A percentile compares a stretch with the other conserved stretches of the same genome.
Conservation (phyloP, 2,888 invertebrate genomes). For the Uropetala carovei region DNA sequence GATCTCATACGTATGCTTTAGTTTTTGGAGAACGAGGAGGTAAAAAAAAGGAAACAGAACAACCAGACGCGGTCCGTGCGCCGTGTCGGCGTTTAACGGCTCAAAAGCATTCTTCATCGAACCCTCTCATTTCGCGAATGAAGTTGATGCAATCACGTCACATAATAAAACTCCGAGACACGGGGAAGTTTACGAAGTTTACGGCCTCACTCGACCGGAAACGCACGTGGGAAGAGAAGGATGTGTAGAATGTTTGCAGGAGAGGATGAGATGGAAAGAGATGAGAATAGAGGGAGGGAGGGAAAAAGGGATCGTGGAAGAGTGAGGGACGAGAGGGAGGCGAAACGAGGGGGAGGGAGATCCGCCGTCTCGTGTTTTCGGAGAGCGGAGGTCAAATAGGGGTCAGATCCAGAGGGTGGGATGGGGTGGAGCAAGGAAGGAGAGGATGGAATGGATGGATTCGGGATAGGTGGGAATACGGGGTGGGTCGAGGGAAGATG, state of each 20-base stretch:
- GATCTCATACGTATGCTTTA: neutral
- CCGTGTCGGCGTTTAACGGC: conserved; percentile 6
- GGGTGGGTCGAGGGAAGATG: neutral
- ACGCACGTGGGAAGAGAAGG: neutral
- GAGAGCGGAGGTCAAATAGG: conserved; percentile 13
- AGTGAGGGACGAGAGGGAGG: neutral
- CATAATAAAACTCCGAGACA: neutral
- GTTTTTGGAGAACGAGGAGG: neutral
- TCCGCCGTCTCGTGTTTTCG: neutral
- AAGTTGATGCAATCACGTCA: conserved; percentile 28
- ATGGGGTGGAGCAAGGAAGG: neutral
- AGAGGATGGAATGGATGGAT: neutral
- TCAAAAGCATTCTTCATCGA: conserved; percentile 28
- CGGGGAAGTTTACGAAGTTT: neutral
- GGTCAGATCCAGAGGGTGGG: neutral
- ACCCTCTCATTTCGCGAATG: conserved; percentile 28
- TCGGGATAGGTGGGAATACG: neutral
- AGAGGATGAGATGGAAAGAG: neutral
- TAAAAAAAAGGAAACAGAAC: neutral
- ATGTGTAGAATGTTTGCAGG: neutral
- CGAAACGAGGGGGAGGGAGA: neutral
- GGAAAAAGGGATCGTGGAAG: neutral
- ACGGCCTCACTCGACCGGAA: conserved; percentile 7
- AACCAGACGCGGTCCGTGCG: neutral
- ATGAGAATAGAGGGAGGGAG: neutral